Conservation (phyloP, 1,140 invertebrate species). For the Nylanderia fulva region DNA sequence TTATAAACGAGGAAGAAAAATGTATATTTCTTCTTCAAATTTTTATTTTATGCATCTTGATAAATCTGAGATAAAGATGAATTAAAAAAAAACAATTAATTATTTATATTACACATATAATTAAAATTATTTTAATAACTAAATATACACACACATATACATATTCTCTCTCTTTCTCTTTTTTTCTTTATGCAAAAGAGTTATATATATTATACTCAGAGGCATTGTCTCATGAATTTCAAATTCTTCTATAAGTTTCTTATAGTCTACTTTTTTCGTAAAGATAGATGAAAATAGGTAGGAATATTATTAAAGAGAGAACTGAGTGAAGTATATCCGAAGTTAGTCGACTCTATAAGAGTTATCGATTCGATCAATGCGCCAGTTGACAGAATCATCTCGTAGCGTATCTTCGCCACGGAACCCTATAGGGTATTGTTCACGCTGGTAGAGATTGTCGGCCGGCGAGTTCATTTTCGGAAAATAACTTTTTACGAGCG, state of each 20-base stretch:
- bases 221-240: background rate
- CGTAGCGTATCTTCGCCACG: constrained; percentile 11
- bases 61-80: background rate
- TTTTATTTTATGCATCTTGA: background rate
- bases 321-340: background rate
- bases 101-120: too few species aligned
- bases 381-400: constrained; percentile 56
- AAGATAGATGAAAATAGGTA: background rate
- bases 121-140: background rate
- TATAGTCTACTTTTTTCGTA: background rate
- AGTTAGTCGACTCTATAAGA: constrained; percentile 50
- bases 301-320: background rate
- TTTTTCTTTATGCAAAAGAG: too few species aligned
- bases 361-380: constrained; percentile 59
- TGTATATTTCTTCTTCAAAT: constrained; percentile 42
- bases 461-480: constrained; percentile 72
- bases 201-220: background rate
- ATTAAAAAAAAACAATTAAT: background rate
- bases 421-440: constrained; percentile 58
- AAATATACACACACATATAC: background rate
- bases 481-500: constrained; percentile 75
- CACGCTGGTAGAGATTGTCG: constrained; percentile 46
- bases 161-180: background rate
- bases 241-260: background rate
- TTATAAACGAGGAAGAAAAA: constrained; percentile 9